Percentiles rank a stretch among this genome's conserved stretches.
Evolutionary conservation across 2,113 vertebrate genomes (phyloP).

Genomic region (Pachyramphus minor): DNA sequence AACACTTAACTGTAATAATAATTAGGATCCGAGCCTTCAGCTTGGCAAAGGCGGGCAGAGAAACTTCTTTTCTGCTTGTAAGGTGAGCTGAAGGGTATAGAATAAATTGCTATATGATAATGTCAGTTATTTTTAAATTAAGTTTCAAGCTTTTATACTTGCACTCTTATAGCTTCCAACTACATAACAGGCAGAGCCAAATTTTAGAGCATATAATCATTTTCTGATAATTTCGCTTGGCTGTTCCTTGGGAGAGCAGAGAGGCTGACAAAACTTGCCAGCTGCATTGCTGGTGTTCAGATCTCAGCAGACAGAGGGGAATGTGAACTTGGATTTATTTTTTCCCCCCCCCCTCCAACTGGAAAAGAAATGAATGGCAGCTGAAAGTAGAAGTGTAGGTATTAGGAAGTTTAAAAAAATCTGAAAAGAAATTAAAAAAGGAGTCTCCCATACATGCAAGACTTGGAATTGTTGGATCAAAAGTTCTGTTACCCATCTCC

Average conservation of each 20-base stretch:
- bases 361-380: not conserved
- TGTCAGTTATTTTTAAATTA: constrained; percentile 24
- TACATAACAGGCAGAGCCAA: not conserved
- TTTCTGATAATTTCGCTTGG: not conserved
- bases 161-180: not conserved
- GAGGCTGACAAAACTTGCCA: not conserved
- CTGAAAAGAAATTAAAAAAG: not conserved
- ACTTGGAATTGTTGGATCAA: not conserved
- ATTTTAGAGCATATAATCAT: not conserved
- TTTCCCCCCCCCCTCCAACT: not conserved
- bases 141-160: not conserved
- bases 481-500: not conserved
- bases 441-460: not conserved
- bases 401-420: not conserved
- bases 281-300: not conserved
- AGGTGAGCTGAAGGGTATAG: not conserved
- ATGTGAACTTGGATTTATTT: not conserved
- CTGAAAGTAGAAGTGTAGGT: not conserved
- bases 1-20: not conserved
- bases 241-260: not conserved
- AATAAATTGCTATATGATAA: not conserved
- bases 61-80: not conserved
- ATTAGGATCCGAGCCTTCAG: not conserved
- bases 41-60: not conserved
- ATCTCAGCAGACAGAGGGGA: not conserved